These are phyloP conservation scores for Intellagama lesueurii DNA, from an alignment of 2,797 vertebrate genomes.

Conservation along the genomic window DNA sequence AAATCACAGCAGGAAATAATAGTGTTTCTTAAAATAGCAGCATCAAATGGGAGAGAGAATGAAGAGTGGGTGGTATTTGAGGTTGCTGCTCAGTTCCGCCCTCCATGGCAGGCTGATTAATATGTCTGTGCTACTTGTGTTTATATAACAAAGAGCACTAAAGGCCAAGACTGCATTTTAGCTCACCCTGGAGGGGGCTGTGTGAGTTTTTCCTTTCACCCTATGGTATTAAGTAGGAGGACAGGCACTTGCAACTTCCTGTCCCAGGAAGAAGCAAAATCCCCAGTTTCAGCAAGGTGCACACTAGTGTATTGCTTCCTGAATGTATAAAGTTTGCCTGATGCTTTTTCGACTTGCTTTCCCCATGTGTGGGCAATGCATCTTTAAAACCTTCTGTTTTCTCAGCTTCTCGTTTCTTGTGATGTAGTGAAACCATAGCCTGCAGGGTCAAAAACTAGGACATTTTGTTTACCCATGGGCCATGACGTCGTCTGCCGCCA, in stretches of 20 bases:
- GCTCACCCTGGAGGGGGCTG: slow-evolving; percentile 56
- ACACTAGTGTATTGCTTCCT: slow-evolving; percentile 24
- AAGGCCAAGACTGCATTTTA: slow-evolving; percentile 68
- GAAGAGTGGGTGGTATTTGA: slow-evolving; percentile 78
- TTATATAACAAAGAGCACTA: slow-evolving; percentile 72
- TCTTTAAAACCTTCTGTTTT: slow-evolving; percentile 36
- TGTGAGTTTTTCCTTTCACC: slow-evolving; percentile 58
- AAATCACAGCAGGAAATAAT: slow-evolving; percentile 88
- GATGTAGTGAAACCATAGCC: background rate
- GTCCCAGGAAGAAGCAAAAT: slow-evolving; percentile 52
- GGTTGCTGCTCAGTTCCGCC: slow-evolving; percentile 77
- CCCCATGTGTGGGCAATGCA: background rate
- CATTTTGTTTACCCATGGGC: too few species aligned
- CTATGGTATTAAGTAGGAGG: slow-evolving; percentile 63
- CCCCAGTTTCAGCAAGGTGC: slow-evolving; percentile 15
- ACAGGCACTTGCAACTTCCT: slow-evolving; percentile 52
- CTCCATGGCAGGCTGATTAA: slow-evolving; percentile 75
- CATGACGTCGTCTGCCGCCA: too few species aligned
- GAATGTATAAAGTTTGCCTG: background rate
- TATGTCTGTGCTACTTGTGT: slow-evolving; percentile 66
- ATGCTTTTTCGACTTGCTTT: slow-evolving; percentile 37
- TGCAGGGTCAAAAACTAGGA: background rate
- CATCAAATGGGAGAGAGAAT: slow-evolving; percentile 77
- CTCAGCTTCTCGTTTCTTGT: slow-evolving; percentile 2
- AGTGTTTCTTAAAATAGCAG: slow-evolving; percentile 85